Conservation (phyloP, 2,113 vertebrate genomes). For the Motacilla alba region DNA sequence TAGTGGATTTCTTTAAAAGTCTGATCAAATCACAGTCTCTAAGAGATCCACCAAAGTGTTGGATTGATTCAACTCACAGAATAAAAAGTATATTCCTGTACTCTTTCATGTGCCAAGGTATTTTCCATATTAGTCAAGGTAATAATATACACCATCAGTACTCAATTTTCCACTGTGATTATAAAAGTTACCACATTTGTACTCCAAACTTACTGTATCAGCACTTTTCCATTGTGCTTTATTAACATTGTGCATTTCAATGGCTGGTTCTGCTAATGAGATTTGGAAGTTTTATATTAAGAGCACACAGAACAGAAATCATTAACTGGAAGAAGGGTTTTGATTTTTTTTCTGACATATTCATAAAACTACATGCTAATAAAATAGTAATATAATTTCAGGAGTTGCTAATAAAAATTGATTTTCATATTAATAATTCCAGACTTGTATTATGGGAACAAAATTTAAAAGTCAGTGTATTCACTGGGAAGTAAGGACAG, state of each 20-base stretch:
- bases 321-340: not conserved
- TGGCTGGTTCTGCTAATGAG: conserved; percentile 50
- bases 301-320: conserved; percentile 33
- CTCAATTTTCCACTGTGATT: not conserved
- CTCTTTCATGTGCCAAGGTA: not conserved
- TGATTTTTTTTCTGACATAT: not conserved
- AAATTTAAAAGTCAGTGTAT: not conserved
- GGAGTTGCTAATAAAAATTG: conserved; percentile 55
- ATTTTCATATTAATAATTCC: conserved; percentile 39
- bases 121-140: not conserved
- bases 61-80: not conserved
- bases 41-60: not conserved
- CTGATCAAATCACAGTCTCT: not conserved
- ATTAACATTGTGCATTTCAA: conserved; percentile 57
- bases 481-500: not conserved
- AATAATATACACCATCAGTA: not conserved
- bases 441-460: not conserved
- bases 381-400: conserved; percentile 57
- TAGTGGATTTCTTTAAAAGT: not conserved
- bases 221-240: conserved; percentile 34
- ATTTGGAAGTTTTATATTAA: conserved; percentile 59
- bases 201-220: conserved; percentile 25
- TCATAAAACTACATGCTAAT: conserved; percentile 58
- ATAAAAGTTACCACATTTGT: not conserved
- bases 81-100: not conserved